These are phyloP conservation scores for Erebia epiphron DNA, from an alignment of 2,888 invertebrate genomes.

Conservation along the genomic window DNA sequence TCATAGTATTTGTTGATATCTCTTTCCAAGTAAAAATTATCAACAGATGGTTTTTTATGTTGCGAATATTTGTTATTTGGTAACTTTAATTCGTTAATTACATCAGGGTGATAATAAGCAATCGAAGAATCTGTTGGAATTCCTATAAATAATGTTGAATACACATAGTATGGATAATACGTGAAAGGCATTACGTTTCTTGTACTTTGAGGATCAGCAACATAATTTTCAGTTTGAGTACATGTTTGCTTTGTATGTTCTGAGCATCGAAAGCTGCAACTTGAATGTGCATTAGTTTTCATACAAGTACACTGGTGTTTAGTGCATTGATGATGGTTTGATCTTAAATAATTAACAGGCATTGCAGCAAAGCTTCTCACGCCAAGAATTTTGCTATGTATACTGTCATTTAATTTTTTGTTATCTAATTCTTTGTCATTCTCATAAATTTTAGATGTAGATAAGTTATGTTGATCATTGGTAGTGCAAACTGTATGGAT, in stretches of 20 bases:
- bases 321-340: constrained; percentile 23
- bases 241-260: constrained; percentile 39
- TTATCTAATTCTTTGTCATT: constrained; percentile 24
- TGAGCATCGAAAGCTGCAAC: constrained; percentile 46
- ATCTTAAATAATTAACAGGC: constrained; percentile 18
- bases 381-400: constrained; percentile 56
- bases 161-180: constrained; percentile 49
- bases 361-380: constrained; percentile 57
- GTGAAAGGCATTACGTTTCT: constrained; percentile 37
- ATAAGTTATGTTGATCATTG: background rate
- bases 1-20: constrained; percentile 47
- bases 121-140: constrained; percentile 42
- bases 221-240: constrained; percentile 36
- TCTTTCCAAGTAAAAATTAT: constrained; percentile 37
- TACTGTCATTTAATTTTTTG: constrained; percentile 31
- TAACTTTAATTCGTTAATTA: constrained; percentile 45
- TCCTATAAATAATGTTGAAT: constrained; percentile 51
- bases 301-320: constrained; percentile 51
- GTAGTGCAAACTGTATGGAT: constrained; percentile 14
- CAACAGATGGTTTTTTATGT: constrained; percentile 44
- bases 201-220: constrained; percentile 42
- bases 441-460: constrained; percentile 16
- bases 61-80: constrained; percentile 50
- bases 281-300: constrained; percentile 42
- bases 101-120: constrained; percentile 49